Evolutionary conservation across 2,888 invertebrate species (phyloP), one percentile per base, ranked within the genome.

Genomic region (Cantharis rustica): DNA sequence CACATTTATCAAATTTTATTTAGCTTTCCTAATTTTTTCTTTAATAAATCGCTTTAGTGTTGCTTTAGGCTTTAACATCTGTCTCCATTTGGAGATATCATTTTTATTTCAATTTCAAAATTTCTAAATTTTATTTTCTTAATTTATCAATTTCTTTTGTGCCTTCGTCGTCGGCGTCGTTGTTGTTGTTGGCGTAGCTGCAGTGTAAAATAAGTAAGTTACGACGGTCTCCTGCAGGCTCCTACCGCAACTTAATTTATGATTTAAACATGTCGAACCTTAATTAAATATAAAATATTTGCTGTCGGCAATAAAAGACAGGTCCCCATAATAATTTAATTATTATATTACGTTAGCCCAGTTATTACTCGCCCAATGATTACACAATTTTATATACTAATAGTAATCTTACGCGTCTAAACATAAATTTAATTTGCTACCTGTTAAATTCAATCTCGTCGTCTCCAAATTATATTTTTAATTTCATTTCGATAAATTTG

Each of bases 201-300:
- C 47, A 47, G 9, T n/a, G 9, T 47, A 47, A 47, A 47, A 47
- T 47, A 69, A 77, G 72, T 72, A 77, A 77, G 77, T 69, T 72
- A 75, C 75, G 69, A 75, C 75, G 64, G 69, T 71, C 72, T 72
- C 72, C 77, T 75, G 68, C 26, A 72, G 77, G 72, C 72, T 72
- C 71, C 27, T 62, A 61, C 75, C 72, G 75, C 72, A 75, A 63
- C 74, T 68, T 64, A 71, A 80, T 79, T 80, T 79, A 79, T 80
- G 77, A 79, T 77, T 77, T 76, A 80, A 80, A 80, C 80, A 80
- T 80, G 79, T 80, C 79, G 80, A 79, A 79, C 73, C 77, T 78
- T 80, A 79, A 80, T 80, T 80, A 80, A 80, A 80, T 80, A 80
- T 79, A 79, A 80, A 80, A 79, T 79, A 77, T 80, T 61, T 70